Evolutionary conservation across 2,797 vertebrate species (phyloP).

Genomic region (Periparus ater): DNA sequence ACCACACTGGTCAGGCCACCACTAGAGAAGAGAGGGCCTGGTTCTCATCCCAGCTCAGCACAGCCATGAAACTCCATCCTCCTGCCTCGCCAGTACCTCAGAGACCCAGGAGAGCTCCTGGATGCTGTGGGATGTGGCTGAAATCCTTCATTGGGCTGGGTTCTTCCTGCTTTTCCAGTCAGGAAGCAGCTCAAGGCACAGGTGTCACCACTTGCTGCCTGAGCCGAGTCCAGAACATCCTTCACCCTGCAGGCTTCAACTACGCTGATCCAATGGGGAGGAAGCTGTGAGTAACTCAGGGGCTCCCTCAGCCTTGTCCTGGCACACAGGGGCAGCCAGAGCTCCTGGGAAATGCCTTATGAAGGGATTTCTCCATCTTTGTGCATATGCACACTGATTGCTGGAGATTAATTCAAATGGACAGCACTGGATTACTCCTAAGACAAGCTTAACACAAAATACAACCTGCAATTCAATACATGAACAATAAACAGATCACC

Average conservation of each 20-base stretch:
- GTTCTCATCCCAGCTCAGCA: conserved; percentile 26
- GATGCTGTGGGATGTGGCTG: accelerated
- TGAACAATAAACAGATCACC: conserved; percentile 14
- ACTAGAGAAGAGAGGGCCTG: not conserved
- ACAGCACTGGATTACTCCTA: conserved; percentile 36
- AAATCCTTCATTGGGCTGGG: not conserved
- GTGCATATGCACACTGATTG: not conserved
- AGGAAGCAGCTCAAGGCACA: not conserved
- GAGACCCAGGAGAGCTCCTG: not conserved
- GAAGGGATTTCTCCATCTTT: not conserved
- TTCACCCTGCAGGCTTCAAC: not conserved
- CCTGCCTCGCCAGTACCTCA: not conserved
- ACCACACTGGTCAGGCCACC: not conserved
- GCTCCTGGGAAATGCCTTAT: not conserved
- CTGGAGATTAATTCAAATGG: not conserved
- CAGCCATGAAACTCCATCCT: not conserved
- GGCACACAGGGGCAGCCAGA: not conserved
- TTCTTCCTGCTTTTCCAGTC: not conserved
- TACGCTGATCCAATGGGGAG: not conserved
- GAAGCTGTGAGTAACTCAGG: not conserved
- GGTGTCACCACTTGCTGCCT: not conserved
- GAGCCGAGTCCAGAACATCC: not conserved
- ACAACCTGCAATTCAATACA: conserved; percentile 21
- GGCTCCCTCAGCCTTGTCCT: not conserved
- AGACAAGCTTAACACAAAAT: conserved; percentile 30